phyloP scores from a whole-genome alignment of 2,888 invertebrate genomes.

The Lycia hirtaria region DNA sequence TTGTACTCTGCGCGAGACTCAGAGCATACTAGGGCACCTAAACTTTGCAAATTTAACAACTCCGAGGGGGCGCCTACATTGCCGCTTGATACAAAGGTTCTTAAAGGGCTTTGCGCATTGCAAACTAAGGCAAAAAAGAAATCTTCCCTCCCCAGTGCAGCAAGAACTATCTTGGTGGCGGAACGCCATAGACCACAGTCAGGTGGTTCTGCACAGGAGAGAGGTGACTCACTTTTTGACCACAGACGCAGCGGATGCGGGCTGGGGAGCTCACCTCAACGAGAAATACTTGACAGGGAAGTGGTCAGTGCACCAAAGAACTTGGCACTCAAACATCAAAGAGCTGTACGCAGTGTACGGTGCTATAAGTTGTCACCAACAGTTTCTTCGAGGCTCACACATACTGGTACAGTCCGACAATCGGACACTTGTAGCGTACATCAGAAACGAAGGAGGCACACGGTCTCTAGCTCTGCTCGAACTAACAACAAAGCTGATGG shows the following conservation, averaged over 20 bases:
- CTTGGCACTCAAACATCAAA: neutral
- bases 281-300: neutral
- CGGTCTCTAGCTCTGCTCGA: neutral
- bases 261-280: neutral
- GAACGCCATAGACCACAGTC: neutral
- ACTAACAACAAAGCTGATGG: neutral
- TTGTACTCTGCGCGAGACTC: neutral
- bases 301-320: neutral
- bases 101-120: neutral
- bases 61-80: neutral
- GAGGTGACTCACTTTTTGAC: neutral
- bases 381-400: neutral
- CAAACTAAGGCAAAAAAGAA: neutral
- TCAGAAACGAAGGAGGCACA: neutral
- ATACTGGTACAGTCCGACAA: neutral
- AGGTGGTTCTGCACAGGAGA: no score
- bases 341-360: neutral
- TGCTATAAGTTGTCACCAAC: neutral
- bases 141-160: neutral
- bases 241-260: neutral
- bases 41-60: neutral
- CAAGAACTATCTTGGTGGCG: neutral
- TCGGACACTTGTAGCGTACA: neutral
- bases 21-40: neutral
- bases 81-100: neutral